phyloP scores from a whole-genome alignment of 2,888 invertebrate genomes.

The Chouioia cunea region DNA sequence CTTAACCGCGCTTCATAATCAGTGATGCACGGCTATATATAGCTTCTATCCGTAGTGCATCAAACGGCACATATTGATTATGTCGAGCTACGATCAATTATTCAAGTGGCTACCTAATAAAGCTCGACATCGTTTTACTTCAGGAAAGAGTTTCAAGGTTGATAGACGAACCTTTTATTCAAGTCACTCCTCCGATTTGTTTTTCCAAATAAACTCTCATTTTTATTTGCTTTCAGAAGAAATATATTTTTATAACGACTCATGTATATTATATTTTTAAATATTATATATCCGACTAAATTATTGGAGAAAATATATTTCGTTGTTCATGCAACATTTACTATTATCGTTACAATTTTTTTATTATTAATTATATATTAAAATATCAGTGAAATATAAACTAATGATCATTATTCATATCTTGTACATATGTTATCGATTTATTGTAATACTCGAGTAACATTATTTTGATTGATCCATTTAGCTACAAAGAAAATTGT shows the following conservation, averaged over 20 bases:
- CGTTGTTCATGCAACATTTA: no score
- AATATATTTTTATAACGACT: neutral
- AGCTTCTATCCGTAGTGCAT: conserved; percentile 25
- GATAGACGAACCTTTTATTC: conserved; percentile 3
- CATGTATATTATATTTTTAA: no score
- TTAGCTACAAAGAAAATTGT: no score
- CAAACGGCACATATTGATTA: conserved; percentile 57
- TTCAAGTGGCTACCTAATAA: conserved; percentile 57
- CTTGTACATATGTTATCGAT: no score
- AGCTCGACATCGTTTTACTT: conserved; percentile 48
- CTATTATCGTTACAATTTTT: no score
- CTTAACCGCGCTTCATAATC: neutral
- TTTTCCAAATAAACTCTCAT: neutral
- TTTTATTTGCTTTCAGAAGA: neutral
- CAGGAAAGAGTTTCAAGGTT: conserved; percentile 35
- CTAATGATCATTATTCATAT: no score
- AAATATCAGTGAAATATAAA: no score
- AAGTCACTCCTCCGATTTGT: conserved; percentile 11
- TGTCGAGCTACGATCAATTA: conserved; percentile 59
- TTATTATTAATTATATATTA: no score
- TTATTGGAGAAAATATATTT: no score
- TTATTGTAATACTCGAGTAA: no score
- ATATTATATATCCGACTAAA: no score
- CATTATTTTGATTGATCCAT: no score
- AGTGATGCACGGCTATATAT: conserved; percentile 8